Percentiles rank a stretch among this genome's conserved stretches.
These are phyloP conservation scores for Halichondria panicea DNA, from an alignment of 37 sponge, comb jelly and placozoan genomes.

Conservation along the genomic window DNA sequence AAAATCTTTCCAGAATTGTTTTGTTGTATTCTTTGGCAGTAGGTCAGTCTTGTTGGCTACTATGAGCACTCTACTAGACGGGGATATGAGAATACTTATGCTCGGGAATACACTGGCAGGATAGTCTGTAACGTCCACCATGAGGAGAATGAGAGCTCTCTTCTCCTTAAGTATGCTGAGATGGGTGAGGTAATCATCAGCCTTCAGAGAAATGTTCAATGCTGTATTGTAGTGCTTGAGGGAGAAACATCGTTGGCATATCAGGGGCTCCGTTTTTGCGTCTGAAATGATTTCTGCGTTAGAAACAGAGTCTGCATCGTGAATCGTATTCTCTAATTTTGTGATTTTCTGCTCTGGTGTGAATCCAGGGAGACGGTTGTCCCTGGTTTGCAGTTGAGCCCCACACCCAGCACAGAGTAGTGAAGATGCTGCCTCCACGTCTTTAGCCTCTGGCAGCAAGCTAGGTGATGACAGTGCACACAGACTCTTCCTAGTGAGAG, in stretches of 20 bases:
- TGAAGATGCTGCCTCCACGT: too few relatives aligned
- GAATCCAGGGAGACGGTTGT: conserved; percentile 41
- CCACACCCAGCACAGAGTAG: conserved; percentile 79
- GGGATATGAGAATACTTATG: conserved; percentile 34
- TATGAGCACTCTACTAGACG: conserved; percentile 40
- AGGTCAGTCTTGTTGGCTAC: conserved; percentile 87
- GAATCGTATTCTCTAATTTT: too few relatives aligned
- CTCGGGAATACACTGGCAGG: conserved; percentile 77
- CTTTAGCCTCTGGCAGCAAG: too few relatives aligned
- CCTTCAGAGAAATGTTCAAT: conserved; percentile 46
- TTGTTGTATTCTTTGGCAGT: conserved; percentile 12
- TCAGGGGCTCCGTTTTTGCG: too few relatives aligned
- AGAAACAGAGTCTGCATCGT: too few relatives aligned
- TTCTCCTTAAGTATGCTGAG: conserved; percentile 49
- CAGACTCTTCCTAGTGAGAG: too few relatives aligned
- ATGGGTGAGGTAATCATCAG: conserved; percentile 63
- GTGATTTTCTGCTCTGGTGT: conserved; percentile 10
- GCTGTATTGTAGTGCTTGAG: conserved; percentile 82
- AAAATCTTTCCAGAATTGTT: conserved; percentile 21
- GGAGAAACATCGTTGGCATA: conserved; percentile 79
- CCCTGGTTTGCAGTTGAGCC: conserved; percentile 45
- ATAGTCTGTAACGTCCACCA: conserved; percentile 83
- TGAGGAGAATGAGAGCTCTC: conserved; percentile 61
- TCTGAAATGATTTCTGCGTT: too few relatives aligned
- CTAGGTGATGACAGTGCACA: too few relatives aligned